Evolutionary conservation across 2,113 vertebrate genomes (phyloP).

Genomic region (Nannospalax galili): DNA sequence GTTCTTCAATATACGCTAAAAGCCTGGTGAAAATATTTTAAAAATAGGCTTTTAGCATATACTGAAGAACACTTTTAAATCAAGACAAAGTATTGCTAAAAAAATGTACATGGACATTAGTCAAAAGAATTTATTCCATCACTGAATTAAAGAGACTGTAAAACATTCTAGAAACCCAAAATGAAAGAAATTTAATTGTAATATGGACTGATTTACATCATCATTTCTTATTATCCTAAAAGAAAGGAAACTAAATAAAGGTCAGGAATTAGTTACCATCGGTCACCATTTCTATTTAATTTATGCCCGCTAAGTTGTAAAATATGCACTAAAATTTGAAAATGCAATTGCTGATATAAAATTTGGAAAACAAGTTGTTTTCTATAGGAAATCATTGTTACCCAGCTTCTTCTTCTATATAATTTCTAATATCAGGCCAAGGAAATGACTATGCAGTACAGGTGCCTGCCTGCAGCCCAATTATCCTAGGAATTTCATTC

Average conservation of each 20-base stretch:
- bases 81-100: not conserved
- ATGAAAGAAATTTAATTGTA: not conserved
- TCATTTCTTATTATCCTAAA: not conserved
- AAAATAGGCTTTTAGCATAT: not conserved
- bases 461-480: too few relatives aligned
- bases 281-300: not conserved
- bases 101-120: not conserved
- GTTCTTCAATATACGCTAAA: not conserved
- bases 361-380: not conserved
- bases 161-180: not conserved
- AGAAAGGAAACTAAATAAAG: not conserved
- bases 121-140: not conserved
- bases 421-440: not conserved
- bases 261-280: not conserved
- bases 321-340: not conserved
- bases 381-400: not conserved
- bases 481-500: too few relatives aligned
- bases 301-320: not conserved
- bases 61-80: not conserved
- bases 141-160: not conserved
- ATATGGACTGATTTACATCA: not conserved
- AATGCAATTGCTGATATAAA: not conserved
- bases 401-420: not conserved
- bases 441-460: too few relatives aligned
- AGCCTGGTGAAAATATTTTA: not conserved